phyloP scores from a whole-genome alignment of 1,140 invertebrate species.

The Hylaeus volcanicus region DNA sequence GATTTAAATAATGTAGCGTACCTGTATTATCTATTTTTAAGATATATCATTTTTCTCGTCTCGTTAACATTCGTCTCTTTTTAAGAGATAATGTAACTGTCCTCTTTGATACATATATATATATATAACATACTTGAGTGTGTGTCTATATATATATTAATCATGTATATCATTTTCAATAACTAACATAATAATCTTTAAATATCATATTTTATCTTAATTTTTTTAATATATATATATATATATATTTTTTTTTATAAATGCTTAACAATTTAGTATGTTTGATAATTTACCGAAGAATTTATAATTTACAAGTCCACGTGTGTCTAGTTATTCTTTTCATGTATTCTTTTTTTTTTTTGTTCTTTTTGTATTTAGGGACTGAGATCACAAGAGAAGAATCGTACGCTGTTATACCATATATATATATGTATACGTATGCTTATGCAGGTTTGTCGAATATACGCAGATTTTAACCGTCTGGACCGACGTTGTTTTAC shows the following conservation, averaged over 20 bases:
- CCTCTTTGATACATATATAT: constrained; percentile 31
- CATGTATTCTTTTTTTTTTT: neutral
- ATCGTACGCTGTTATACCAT: constrained; percentile 3
- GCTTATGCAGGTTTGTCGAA: constrained; percentile 22
- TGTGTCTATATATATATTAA: constrained; percentile 55
- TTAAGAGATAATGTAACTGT: constrained; percentile 39
- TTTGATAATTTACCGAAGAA: constrained; percentile 49
- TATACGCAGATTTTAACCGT: neutral
- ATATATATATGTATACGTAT: constrained; percentile 15
- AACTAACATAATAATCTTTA: constrained; percentile 48
- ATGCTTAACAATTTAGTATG: constrained; percentile 56
- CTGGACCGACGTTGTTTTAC: neutral
- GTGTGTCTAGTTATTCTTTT: neutral
- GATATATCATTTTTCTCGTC: constrained; percentile 49
- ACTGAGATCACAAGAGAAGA: constrained; percentile 62
- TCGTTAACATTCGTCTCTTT: constrained; percentile 44
- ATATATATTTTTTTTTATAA: constrained; percentile 45
- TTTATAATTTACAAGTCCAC: constrained; percentile 44
- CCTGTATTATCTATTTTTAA: constrained; percentile 47
- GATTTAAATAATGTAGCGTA: constrained; percentile 69
- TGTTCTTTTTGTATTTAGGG: constrained; percentile 32
- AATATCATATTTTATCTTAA: constrained; percentile 41
- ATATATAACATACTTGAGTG: constrained; percentile 50
- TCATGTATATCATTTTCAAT: constrained; percentile 16
- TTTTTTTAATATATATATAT: constrained; percentile 49